Conservation (phyloP, 2,113 vertebrate species). For the Carlito syrichta region DNA sequence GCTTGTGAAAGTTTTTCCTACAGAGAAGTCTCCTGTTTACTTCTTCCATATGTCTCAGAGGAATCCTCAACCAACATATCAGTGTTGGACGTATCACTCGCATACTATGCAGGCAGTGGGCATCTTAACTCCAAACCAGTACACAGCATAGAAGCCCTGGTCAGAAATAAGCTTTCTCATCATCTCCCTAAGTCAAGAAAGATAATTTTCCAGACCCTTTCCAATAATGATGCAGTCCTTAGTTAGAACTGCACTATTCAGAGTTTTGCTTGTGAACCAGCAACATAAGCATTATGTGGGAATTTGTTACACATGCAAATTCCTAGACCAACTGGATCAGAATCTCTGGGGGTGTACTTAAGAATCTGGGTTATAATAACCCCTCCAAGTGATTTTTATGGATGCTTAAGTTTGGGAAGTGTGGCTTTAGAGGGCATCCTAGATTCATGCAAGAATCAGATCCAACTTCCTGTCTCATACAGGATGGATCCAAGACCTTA, state of each 20-base stretch:
- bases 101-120: not conserved
- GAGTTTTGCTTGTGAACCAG: not conserved
- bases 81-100: too few species aligned
- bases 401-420: not conserved
- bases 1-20: slow-evolving; percentile 1
- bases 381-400: not conserved
- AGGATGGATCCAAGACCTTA: not conserved
- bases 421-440: not conserved
- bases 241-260: not conserved
- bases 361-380: not conserved
- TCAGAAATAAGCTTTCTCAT: not conserved
- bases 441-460: not conserved
- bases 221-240: not conserved
- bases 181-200: not conserved
- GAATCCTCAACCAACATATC: not conserved
- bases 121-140: not conserved
- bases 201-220: not conserved
- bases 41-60: not conserved
- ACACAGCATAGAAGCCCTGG: not conserved
- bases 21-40: not conserved
- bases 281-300: not conserved
- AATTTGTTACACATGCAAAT: not conserved
- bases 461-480: not conserved
- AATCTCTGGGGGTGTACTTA: not conserved
- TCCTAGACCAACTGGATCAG: not conserved